Evolutionary conservation across 2,888 invertebrate species (phyloP).

Genomic region (Malacosoma neustria): DNA sequence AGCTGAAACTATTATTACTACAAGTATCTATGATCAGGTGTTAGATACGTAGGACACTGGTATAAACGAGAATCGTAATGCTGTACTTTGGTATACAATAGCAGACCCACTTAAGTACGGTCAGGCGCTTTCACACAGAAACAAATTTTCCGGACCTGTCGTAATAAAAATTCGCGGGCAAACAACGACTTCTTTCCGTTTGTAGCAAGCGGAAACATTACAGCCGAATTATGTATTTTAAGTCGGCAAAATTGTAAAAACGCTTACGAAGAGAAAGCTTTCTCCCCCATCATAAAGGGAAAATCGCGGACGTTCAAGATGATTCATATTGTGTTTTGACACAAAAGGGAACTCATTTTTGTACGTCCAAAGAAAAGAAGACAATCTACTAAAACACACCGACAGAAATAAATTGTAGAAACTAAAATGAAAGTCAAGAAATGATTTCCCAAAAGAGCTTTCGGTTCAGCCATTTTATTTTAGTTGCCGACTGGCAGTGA

Average conservation of each 20-base stretch:
- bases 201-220: slow-evolving; percentile 49
- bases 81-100: too few species aligned
- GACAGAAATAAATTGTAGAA: background rate
- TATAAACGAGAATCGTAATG: too few species aligned
- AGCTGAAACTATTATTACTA: too few species aligned
- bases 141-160: slow-evolving; percentile 53
- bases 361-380: background rate
- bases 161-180: slow-evolving; percentile 59
- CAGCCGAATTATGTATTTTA: slow-evolving; percentile 44
- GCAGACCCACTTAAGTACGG: slow-evolving; percentile 55
- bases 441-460: background rate
- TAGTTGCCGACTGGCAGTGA: background rate
- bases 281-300: slow-evolving; percentile 5
- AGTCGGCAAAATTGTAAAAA: slow-evolving; percentile 32
- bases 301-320: slow-evolving; percentile 5
- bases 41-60: too few species aligned
- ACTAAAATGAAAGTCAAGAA: background rate
- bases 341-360: background rate
- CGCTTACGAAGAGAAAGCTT: slow-evolving; percentile 13
- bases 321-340: slow-evolving; percentile 1
- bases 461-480: background rate
- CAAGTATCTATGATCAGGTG: too few species aligned
- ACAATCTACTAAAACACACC: background rate
- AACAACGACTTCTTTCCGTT: slow-evolving; percentile 61
- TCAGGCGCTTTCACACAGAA: slow-evolving; percentile 50